phyloP scores from a whole-genome alignment of 2,113 vertebrate genomes.

The Gracilinanus agilis region DNA sequence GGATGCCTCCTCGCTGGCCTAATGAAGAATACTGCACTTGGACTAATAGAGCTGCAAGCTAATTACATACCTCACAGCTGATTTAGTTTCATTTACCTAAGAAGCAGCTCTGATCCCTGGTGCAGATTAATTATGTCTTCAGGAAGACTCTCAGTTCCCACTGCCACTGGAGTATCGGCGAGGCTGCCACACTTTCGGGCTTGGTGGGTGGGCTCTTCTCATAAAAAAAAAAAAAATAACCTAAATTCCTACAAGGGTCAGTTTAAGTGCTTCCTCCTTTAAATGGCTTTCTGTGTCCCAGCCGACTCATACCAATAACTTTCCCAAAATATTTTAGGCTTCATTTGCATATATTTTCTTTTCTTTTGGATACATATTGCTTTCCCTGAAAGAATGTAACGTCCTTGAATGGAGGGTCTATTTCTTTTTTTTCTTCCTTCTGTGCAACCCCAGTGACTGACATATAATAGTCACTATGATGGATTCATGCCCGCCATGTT shows the following conservation, averaged over 20 bases:
- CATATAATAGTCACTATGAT: not conserved
- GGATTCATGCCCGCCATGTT: conserved; percentile 45
- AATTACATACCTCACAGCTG: conserved; percentile 84
- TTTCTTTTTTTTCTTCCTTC: not conserved
- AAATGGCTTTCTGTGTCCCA: not conserved
- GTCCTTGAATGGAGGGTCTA: conserved; percentile 35
- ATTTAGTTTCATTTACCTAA: conserved; percentile 85
- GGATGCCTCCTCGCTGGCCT: conserved; percentile 81
- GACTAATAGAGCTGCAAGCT: conserved; percentile 80
- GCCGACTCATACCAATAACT: not conserved
- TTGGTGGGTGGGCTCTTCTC: conserved; percentile 28
- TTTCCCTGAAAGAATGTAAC: not conserved
- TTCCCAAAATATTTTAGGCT: not conserved
- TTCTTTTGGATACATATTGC: not conserved
- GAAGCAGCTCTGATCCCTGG: conserved; percentile 71
- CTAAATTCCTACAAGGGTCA: not conserved
- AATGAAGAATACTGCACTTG: conserved; percentile 82
- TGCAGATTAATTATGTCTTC: conserved; percentile 83
- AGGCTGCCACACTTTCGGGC: not conserved
- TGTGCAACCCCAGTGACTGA: not conserved
- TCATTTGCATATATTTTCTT: not conserved
- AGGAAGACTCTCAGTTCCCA: conserved; percentile 77
- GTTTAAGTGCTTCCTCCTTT: not conserved
- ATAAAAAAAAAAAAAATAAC: not conserved
- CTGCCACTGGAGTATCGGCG: conserved; percentile 47